Percentiles rank a stretch among this genome's conserved stretches.
phyloP scores from a whole-genome alignment of 2,888 invertebrate species.

The Lepidochitona cinerea region DNA sequence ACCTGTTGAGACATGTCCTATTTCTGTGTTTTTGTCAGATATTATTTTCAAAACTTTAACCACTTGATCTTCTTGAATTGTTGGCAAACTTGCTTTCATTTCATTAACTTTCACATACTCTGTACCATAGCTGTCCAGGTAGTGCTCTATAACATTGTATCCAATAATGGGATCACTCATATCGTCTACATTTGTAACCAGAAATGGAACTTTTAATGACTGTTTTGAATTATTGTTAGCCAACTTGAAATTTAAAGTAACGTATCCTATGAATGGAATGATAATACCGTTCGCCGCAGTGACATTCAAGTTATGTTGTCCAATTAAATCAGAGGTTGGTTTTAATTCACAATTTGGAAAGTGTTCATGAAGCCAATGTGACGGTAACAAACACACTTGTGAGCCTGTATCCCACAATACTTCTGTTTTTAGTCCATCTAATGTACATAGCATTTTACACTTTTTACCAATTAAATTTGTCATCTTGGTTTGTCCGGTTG shows the following conservation, averaged over 20 bases:
- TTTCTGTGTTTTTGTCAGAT: neutral
- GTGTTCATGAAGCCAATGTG: neutral
- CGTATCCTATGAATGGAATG: neutral
- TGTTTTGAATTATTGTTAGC: neutral
- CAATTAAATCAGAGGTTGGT: neutral
- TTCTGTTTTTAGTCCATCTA: neutral
- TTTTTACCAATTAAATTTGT: neutral
- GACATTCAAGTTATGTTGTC: neutral
- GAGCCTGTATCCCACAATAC: neutral
- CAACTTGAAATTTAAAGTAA: neutral
- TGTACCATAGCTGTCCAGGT: neutral
- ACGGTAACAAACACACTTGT: neutral
- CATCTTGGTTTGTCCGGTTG: too few relatives aligned
- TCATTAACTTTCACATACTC: neutral
- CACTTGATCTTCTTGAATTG: neutral
- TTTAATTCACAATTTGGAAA: neutral
- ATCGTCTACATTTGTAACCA: neutral
- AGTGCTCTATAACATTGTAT: neutral
- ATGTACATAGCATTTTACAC: slow-evolving; percentile 2
- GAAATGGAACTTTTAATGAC: neutral
- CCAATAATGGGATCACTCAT: neutral
- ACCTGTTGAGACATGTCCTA: neutral
- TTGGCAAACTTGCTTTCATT: neutral
- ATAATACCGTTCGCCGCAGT: neutral
- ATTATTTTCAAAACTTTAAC: neutral